Evolutionary conservation across 1,140 invertebrate genomes (phyloP).

Genomic region (Globodera ellingtonae): DNA sequence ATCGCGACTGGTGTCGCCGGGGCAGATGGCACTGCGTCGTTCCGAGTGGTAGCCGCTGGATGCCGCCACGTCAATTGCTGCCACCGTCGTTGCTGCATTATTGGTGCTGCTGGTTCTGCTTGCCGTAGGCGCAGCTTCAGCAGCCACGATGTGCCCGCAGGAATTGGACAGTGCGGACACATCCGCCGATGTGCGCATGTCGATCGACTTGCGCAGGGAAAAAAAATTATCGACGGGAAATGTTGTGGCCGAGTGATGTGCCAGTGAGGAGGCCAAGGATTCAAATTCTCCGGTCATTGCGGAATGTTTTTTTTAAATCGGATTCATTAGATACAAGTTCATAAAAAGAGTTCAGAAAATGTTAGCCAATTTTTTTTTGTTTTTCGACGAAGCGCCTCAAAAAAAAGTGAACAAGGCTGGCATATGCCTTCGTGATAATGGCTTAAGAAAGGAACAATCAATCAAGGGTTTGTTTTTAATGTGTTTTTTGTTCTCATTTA

Average conservation of each 20-base stretch:
- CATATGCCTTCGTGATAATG: no score
- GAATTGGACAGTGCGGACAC: slow-evolving; percentile 47
- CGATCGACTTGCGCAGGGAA: slow-evolving; percentile 2
- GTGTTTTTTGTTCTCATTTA: no score
- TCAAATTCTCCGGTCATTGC: neutral
- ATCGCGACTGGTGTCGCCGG: slow-evolving; percentile 17
- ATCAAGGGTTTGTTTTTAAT: no score
- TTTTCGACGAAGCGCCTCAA: no score
- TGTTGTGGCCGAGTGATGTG: neutral
- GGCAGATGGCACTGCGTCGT: slow-evolving; percentile 18
- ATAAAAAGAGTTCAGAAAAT: no score
- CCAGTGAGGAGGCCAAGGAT: neutral
- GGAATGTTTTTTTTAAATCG: neutral
- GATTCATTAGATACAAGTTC: no score
- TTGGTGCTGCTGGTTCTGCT: neutral
- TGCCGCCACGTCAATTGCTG: neutral
- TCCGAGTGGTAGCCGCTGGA: slow-evolving; percentile 16
- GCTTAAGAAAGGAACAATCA: no score
- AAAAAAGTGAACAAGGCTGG: no score
- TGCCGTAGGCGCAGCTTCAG: slow-evolving; percentile 1
- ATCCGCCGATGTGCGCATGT: neutral
- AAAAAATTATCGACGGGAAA: neutral
- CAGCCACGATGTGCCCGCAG: slow-evolving; percentile 45
- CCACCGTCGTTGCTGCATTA: neutral
- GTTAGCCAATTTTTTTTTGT: no score